phyloP scores from a whole-genome alignment of 64 coral and sea anemone genomes.

The Stylophora pistillata region DNA sequence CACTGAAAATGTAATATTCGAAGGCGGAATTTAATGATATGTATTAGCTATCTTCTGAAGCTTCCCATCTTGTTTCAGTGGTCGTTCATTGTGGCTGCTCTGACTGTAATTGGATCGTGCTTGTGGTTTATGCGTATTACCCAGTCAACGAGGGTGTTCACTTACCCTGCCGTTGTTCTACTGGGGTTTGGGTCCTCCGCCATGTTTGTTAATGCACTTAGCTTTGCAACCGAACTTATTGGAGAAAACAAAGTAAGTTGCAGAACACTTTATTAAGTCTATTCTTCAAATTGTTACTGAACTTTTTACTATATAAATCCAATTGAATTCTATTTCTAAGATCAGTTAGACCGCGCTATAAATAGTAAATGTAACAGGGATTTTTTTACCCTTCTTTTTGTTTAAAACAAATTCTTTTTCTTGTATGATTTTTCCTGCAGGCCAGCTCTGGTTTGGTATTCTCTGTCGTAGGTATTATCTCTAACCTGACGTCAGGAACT shows the following conservation, averaged over 20 bases:
- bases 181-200: not conserved
- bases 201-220: not conserved
- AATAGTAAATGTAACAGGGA: no score
- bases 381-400: not conserved
- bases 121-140: not conserved
- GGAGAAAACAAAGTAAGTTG: conserved; percentile 3
- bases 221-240: conserved; percentile 7
- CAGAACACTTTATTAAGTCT: not conserved
- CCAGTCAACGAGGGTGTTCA: not conserved
- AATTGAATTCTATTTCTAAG: not conserved
- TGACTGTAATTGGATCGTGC: not conserved
- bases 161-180: not conserved
- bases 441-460: not conserved
- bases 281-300: not conserved
- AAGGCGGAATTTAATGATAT: no score
- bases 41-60: no score
- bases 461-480: not conserved
- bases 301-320: not conserved
- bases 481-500: not conserved
- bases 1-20: no score
- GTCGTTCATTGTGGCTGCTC: not conserved
- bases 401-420: no score
- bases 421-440: not conserved
- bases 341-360: no score
- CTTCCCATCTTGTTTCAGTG: not conserved